Evolutionary conservation across 2,888 invertebrate genomes (phyloP).

Genomic region (Eretmocerus hayati): DNA sequence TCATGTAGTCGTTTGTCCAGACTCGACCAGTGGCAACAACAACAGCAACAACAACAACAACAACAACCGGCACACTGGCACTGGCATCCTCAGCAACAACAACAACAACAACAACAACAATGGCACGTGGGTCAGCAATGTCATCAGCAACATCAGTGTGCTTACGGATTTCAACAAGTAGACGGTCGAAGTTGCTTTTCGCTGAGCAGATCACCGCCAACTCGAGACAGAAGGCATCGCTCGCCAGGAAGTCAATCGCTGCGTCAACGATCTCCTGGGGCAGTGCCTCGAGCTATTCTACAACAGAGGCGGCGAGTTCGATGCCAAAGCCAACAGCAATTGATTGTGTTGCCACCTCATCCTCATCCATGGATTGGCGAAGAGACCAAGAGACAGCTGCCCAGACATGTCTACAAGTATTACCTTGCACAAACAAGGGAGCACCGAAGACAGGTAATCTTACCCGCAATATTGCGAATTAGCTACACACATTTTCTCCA

Average conservation of each 20-base stretch:
- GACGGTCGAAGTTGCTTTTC: conserved; percentile 24
- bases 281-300: conserved; percentile 25
- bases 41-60: conserved; percentile 19
- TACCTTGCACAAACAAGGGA: conserved; percentile 51
- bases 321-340: conserved; percentile 23
- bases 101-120: no score
- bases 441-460: conserved; percentile 39
- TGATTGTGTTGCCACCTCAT: conserved; percentile 33
- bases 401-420: conserved; percentile 61
- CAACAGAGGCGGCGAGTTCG: no score
- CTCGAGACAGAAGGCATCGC: conserved; percentile 27
- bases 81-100: conserved; percentile 6
- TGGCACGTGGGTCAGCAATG: no score
- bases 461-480: no score
- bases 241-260: conserved; percentile 29
- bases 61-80: conserved; percentile 1
- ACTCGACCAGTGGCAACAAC: conserved; percentile 16
- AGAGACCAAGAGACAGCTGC: conserved; percentile 58
- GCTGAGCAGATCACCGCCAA: conserved; percentile 28
- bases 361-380: conserved; percentile 57
- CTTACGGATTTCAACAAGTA: no score
- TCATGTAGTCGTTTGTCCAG: conserved; percentile 14
- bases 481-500: no score
- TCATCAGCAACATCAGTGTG: no score
- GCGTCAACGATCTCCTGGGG: conserved; percentile 16